phyloP scores from a whole-genome alignment of 1,140 invertebrate genomes.

The Spodoptera litura region DNA sequence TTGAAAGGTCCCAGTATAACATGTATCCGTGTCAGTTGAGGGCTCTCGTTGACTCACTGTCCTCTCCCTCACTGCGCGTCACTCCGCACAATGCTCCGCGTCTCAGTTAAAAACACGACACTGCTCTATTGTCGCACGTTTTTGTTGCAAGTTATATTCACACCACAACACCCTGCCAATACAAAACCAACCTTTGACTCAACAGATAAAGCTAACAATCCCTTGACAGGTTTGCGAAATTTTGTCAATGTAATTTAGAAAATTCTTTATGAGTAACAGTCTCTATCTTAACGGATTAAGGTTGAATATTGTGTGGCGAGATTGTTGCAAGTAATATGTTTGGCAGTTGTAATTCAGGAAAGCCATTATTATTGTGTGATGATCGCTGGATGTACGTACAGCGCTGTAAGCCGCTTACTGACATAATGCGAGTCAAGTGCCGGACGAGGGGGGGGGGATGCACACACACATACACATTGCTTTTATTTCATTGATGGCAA shows the following conservation, averaged over 20 bases:
- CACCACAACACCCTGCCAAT: neutral
- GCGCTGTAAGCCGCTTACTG: slow-evolving; percentile 20
- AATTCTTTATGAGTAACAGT: neutral
- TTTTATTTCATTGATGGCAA: neutral
- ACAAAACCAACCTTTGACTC: neutral
- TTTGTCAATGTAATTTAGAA: slow-evolving; percentile 1
- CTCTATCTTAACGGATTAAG: neutral
- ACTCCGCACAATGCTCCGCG: slow-evolving; percentile 8
- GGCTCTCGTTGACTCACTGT: slow-evolving; percentile 8
- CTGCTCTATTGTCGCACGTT: slow-evolving; percentile 18
- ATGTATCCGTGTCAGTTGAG: no score
- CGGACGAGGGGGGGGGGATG: neutral
- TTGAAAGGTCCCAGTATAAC: no score
- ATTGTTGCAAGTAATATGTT: slow-evolving; percentile 28
- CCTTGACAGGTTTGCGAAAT: neutral
- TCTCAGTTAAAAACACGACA: slow-evolving; percentile 26
- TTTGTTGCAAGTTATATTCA: slow-evolving; percentile 6
- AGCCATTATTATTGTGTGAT: slow-evolving; percentile 27
- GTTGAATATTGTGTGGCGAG: neutral
- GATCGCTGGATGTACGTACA: slow-evolving; percentile 13
- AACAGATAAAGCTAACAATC: neutral
- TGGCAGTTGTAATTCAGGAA: slow-evolving; percentile 30
- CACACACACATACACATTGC: neutral
- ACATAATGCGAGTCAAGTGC: slow-evolving; percentile 5
- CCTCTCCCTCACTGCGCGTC: neutral